phyloP scores from a whole-genome alignment of 2,113 vertebrate species.

The Camelus dromedarius region DNA sequence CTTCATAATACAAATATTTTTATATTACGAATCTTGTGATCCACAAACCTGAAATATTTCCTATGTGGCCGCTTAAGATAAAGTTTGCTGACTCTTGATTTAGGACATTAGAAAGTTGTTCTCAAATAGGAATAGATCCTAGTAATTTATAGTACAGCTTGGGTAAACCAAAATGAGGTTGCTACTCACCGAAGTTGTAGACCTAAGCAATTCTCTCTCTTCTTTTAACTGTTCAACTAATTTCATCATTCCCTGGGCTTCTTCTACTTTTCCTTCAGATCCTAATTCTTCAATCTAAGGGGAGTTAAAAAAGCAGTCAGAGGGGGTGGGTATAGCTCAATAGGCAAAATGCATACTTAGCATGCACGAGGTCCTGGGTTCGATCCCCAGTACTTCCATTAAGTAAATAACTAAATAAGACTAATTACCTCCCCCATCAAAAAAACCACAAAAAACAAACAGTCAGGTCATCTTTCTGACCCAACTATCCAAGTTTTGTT shows the following conservation, averaged over 20 bases:
- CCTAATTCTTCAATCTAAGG: slow-evolving; percentile 97
- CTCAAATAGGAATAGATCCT: neutral
- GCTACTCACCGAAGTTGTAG: slow-evolving; percentile 96
- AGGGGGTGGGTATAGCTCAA: no score
- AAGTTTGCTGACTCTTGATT: neutral
- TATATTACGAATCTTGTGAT: neutral
- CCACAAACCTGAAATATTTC: slow-evolving; percentile 1
- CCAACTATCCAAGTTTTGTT: slow-evolving; percentile 3
- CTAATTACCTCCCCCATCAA: no score
- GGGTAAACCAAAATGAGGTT: neutral
- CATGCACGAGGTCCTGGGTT: no score
- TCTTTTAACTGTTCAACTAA: slow-evolving; percentile 99
- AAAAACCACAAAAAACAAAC: neutral
- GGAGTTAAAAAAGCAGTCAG: neutral
- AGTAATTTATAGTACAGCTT: neutral
- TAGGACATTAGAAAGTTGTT: neutral
- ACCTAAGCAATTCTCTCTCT: slow-evolving; percentile 95
- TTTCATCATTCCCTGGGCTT: slow-evolving; percentile 99
- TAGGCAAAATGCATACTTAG: no score
- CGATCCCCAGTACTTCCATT: no score
- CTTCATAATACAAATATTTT: neutral
- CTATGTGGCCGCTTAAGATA: neutral
- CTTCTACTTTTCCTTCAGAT: slow-evolving; percentile 98
- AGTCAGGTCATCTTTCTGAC: slow-evolving; percentile 27
- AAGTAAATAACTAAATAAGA: no score